These are phyloP conservation scores for Natrix natrix DNA, from an alignment of 2,797 vertebrate genomes.

Conservation along the genomic window DNA sequence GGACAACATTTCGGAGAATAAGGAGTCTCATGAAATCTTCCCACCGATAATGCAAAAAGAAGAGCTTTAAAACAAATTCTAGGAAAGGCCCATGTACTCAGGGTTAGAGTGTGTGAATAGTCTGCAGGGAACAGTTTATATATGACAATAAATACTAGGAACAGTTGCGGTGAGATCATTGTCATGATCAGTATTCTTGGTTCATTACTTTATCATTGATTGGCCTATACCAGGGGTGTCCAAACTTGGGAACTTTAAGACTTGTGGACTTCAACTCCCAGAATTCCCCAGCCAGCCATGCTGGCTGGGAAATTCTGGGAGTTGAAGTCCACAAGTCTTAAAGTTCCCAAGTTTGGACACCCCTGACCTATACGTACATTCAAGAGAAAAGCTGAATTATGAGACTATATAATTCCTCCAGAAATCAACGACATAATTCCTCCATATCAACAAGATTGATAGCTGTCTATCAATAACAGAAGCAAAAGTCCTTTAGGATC, in stretches of 20 bases:
- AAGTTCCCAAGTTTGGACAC: no score
- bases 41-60: background rate
- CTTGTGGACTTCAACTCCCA: no score
- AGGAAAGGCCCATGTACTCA: background rate
- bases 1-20: background rate
- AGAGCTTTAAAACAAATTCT: background rate
- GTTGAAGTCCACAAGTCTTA: no score
- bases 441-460: background rate
- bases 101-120: background rate
- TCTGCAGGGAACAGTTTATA: background rate
- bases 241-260: no score
- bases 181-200: background rate
- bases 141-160: background rate
- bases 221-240: background rate
- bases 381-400: background rate
- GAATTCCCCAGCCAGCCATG: no score
- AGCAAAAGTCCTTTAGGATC: background rate
- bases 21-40: background rate
- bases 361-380: background rate
- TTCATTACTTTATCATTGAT: background rate
- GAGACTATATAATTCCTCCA: background rate
- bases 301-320: no score
- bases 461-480: background rate
- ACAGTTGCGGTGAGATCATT: background rate
- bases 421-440: background rate